Evolutionary conservation across 2,113 vertebrate genomes (phyloP).

Genomic region (Mus pahari): DNA sequence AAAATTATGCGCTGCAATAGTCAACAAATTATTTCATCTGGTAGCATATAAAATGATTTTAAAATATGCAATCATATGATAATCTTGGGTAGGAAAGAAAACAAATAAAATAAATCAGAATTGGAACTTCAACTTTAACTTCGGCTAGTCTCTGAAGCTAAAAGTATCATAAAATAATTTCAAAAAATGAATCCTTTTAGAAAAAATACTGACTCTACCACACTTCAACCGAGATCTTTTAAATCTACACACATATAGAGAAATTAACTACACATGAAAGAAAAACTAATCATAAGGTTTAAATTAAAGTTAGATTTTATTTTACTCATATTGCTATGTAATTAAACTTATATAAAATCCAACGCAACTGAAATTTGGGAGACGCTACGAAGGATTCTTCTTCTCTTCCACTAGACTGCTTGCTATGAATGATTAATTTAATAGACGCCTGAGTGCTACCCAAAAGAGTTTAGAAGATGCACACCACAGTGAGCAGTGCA

Average conservation of each 20-base stretch:
- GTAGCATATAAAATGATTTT: slow-evolving; percentile 11
- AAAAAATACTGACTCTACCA: slow-evolving; percentile 25
- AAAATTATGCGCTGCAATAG: slow-evolving; percentile 66
- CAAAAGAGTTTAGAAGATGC: not conserved
- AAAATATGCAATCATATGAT: not conserved
- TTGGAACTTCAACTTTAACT: slow-evolving; percentile 1
- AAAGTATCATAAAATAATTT: slow-evolving; percentile 30
- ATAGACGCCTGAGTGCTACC: not conserved
- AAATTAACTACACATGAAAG: slow-evolving; percentile 21
- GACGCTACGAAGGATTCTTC: not conserved
- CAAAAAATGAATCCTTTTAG: slow-evolving; percentile 28
- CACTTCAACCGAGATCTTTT: not conserved
- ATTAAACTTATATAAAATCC: slow-evolving; percentile 27
- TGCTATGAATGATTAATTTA: not conserved
- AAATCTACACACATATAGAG: not conserved
- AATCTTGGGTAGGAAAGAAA: slow-evolving; percentile 8
- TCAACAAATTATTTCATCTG: slow-evolving; percentile 53
- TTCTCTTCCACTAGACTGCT: not conserved
- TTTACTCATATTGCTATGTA: slow-evolving; percentile 45
- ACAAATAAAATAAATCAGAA: slow-evolving; percentile 8
- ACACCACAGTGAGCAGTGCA: not conserved
- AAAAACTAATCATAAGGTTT: not conserved
- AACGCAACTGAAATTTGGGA: not conserved
- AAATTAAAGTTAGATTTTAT: slow-evolving; percentile 29
- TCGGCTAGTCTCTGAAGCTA: not conserved